Base-by-base conservation (phyloP, 2,888 invertebrate genomes). In the Congeria kusceri region DNA sequence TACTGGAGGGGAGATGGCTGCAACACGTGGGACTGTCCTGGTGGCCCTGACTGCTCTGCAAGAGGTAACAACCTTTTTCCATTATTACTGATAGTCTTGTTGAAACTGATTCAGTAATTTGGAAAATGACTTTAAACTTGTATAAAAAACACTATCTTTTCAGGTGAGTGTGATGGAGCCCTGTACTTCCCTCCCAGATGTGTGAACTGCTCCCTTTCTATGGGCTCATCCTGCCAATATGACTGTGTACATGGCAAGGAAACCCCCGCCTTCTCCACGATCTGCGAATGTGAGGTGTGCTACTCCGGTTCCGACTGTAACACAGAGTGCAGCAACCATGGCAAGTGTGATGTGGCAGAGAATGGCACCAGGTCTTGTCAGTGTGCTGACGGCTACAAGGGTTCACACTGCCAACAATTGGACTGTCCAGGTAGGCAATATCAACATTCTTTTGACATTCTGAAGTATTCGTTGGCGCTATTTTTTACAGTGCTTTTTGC, bases 241-340 rank as follows among this genome's bases (percentile, higher is more conserved):
- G 78, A 79, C 25, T 90, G 90, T 80, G 64, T 90, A 9, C 84
- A 90, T 77, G 90, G 90, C 28, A 57, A 46, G 9, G 89, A 89
- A 68, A 27, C 63, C n/a, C 82, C 84, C 9, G 65, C 78, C 0
- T 86, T 88, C 69, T 80, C 81, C 46, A 58, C 80, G 4, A 32
- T 63, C 18, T 90, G 90, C 68, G 49, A 62, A 28, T 90, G 90
- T 74, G 85, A 88, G 20, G 62, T 83, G 0, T 90, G 90, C 53
- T 90, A 83, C 79, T 80, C 84, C 39, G 90, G 80, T 18, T 44
- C 76, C 20, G 80, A 74, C n/a, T 90, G 90, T 76, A 46, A 82
- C 15, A 81, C 81, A 2, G 80, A 85, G 49, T 90, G 90, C 74
- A 86, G 82, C 13, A 61, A 67, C 44, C 78, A 76, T n/a, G 90